Base-by-base conservation (phyloP, 2,888 invertebrate species). In the Polymixis flavicincta region DNA sequence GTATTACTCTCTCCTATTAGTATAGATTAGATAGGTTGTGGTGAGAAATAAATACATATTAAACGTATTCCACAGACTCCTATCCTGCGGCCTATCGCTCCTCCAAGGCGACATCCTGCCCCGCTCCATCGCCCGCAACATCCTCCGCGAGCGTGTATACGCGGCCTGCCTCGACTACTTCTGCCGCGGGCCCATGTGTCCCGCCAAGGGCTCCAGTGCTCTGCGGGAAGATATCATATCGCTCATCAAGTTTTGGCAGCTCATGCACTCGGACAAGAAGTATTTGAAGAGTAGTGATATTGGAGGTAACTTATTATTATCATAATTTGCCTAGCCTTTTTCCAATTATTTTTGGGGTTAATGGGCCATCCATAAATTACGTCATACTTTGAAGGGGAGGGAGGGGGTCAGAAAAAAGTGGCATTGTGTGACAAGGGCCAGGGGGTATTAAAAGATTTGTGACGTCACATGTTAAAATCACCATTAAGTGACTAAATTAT, bases 81-180 rank as follows among this genome's bases (percentile, higher is more conserved):
- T 99, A 42, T 98, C 98, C 19, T 99, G 99, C 94, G 99, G 99
- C 0, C 95, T 99, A 1, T 98, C 99, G 0, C 96, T 99, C 6
- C 97, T 99, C 0, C 99, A 99, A 97, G 99, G 99, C 45, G 99
- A 99, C 89, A 98, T 98, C 22, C 96, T 99, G 22, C 97, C 98
- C 0, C 98, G 98, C 78, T 98, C 98, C 0, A 93, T 99, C 48
- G 98, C 98, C 0, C 98, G 99, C 88, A 99, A 99, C 91, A 98
- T 99, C 3, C 96, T 99, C 0, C 97, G 99, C 1, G 99, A 99
- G 94, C 97, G 99, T 2, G 98, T 99, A 60, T 99, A 99, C 94
- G 98, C 98, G 83, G 98, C 98, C 54, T 99, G 99, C 73, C 96
- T 99, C 71, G 99, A 99, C 93, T 99, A 99, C 94, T 99, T 99